Evolutionary conservation across 1,140 invertebrate genomes (phyloP), one percentile per base, ranked within the genome.

Genomic region (Proctacanthus coquilletti): DNA sequence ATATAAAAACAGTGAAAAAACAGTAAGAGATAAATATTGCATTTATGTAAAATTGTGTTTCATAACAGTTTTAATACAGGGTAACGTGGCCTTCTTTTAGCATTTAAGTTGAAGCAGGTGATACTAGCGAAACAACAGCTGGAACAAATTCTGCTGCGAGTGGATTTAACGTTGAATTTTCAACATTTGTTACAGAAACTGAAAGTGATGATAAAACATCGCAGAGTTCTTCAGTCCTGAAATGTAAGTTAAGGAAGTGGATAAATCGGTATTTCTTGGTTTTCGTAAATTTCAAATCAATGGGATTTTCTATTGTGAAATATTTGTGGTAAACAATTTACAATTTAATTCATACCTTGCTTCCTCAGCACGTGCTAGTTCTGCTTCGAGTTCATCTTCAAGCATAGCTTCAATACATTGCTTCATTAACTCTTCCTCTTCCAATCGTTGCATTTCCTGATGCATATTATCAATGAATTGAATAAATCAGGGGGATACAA

Each of bases 401-500:
- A 84, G 51, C 77, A 84, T 84, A 11, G 78, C 81, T 49, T 84
- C 80, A 36, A 84, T 72, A 51, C 84, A 87, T 52, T 87, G 77
- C 51, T 86, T 77, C 76, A 86, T 85, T 11, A 86, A 56, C 31
- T 81, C 84, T 55, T 88, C 83, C 55, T 88, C 84, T 56, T 87
- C 82, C 13, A 88, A 56, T 50, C 84, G 73, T 61, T 84, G 77
- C 61, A 87, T 72, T 33, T 86, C 81, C 80, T 85, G 46, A 5
- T 43, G 15, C 19, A 34, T 34, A 21, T 35, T 18, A 11, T 19
- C 20, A 19, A 35, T 21, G 2, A 34, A 41, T 32, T 31, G 14
- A 23, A 15, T 38, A 13, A 34, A 10, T 35, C 34, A 37, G 35
- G 39, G 8, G 5, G 9, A 21, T 18, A 42, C 41, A 2, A 11